A percentile compares a stretch with the other conserved stretches of the same genome.
Evolutionary conservation across 2,113 vertebrate genomes (phyloP).

Genomic region (Cyprinus carpio): DNA sequence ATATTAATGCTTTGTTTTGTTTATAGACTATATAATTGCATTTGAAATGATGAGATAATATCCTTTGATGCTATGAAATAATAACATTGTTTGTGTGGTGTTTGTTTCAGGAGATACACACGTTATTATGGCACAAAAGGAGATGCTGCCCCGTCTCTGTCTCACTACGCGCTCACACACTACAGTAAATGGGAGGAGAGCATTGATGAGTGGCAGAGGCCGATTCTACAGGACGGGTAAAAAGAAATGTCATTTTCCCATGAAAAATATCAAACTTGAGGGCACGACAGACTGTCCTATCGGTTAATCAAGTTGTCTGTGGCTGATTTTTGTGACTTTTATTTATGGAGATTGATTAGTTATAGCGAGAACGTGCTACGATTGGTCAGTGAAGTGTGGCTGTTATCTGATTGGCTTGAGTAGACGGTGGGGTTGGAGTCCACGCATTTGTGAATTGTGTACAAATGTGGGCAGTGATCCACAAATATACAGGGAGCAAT

Average conservation of each 20-base stretch:
- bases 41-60: not conserved
- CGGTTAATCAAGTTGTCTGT: not conserved
- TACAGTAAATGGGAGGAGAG: conserved; percentile 85
- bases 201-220: conserved; percentile 88
- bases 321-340: not conserved
- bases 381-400: no score
- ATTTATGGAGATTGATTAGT: no score
- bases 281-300: not conserved
- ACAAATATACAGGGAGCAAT: no score
- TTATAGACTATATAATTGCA: not conserved
- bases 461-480: no score
- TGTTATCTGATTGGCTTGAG: no score
- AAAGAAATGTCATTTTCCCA: not conserved
- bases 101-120: conserved; percentile 82
- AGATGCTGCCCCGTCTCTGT: conserved; percentile 78
- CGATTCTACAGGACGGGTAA: conserved; percentile 85
- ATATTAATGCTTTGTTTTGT: not conserved
- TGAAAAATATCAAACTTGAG: not conserved
- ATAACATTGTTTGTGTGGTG: not conserved
- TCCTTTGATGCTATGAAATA: not conserved
- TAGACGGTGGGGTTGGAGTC: no score
- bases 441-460: no score
- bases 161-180: conserved; percentile 81
- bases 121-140: conserved; percentile 84
- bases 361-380: no score